Percentiles rank a stretch among this genome's conserved stretches.
Conservation (phyloP, 1,140 invertebrate species). For the Colletes gigas region DNA sequence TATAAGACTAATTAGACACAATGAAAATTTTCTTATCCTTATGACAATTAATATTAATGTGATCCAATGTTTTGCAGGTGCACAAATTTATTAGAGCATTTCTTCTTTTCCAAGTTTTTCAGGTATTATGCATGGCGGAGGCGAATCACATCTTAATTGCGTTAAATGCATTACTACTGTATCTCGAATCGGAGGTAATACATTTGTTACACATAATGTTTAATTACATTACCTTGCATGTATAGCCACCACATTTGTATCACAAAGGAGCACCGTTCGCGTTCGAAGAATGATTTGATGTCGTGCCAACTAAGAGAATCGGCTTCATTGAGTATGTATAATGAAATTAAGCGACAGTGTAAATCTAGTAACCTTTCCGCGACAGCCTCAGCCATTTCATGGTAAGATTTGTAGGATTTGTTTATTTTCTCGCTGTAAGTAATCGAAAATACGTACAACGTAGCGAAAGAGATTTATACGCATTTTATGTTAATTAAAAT, state of each 20-base stretch:
- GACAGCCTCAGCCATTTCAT: slow-evolving; percentile 90
- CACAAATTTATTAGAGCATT: no score
- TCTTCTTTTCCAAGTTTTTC: no score
- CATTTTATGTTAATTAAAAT: no score
- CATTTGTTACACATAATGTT: no score
- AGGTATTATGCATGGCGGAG: no score
- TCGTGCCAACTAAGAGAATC: slow-evolving; percentile 87
- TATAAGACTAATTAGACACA: background rate
- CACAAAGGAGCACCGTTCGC: slow-evolving; percentile 87
- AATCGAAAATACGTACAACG: slow-evolving; percentile 4
- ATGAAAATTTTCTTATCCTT: no score
- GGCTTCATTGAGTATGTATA: slow-evolving; percentile 90
- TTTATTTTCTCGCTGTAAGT: slow-evolving; percentile 64
- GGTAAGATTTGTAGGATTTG: slow-evolving; percentile 86
- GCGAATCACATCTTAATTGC: no score
- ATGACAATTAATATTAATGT: no score
- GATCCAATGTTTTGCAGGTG: no score
- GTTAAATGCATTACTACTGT: no score
- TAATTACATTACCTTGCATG: slow-evolving; percentile 85
- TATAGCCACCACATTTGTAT: slow-evolving; percentile 94
- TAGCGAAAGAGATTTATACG: no score
- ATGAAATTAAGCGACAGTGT: slow-evolving; percentile 87
- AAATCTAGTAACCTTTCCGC: slow-evolving; percentile 89
- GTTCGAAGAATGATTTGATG: slow-evolving; percentile 84
- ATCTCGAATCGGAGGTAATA: no score